Evolutionary conservation across 1,140 invertebrate genomes (phyloP), one percentile per base, ranked within the genome.

Genomic region (Tyrophagus putrescentiae): DNA sequence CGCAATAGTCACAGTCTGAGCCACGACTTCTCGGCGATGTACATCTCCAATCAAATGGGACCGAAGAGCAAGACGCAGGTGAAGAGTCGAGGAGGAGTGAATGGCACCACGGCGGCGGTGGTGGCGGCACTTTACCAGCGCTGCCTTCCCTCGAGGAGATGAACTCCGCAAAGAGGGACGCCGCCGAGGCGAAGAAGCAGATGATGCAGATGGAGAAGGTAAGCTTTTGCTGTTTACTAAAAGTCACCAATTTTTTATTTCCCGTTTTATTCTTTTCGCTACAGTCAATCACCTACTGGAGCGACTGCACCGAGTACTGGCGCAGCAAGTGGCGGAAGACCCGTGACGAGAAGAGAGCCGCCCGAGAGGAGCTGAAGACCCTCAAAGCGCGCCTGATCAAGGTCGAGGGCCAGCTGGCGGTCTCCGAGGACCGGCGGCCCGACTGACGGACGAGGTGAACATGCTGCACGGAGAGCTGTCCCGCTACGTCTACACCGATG

Each of bases 311-410:
- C 0, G 82, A 83, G 13, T 86, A 87, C 68, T 89, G 85, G 85
- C 76, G 91, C 7, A 88, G 94, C 71, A 96, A 96, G 70, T 97
- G 92, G 93, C 91, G 85, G 71, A 93, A 94, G 74, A 84, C 86
- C 5, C 73, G 85, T 45, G 84, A 82, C 68, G 86, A 91, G 73
- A 76, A 86, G 21, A 90, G 90, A 67, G 84, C 87, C 72, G 83
- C 87, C 0, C 72, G 87, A 34, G 89, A 93, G 67, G 89, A 94
- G 72, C 78, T 82, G 3, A 85, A 91, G 69, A 78, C 83, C 56
- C 70, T 92, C 0, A 78, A 86, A 66, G 58, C 58, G 21, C 89
- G 88, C 72, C 73, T 90, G 53, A 25, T 9, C 39, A 13, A 25
- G 11, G 21, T 54, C n/a, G 52, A 54, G 25, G 13, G 39, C 39